These are phyloP conservation scores for Anolis sagrei DNA, from an alignment of 2,113 vertebrate species.

Conservation along the genomic window DNA sequence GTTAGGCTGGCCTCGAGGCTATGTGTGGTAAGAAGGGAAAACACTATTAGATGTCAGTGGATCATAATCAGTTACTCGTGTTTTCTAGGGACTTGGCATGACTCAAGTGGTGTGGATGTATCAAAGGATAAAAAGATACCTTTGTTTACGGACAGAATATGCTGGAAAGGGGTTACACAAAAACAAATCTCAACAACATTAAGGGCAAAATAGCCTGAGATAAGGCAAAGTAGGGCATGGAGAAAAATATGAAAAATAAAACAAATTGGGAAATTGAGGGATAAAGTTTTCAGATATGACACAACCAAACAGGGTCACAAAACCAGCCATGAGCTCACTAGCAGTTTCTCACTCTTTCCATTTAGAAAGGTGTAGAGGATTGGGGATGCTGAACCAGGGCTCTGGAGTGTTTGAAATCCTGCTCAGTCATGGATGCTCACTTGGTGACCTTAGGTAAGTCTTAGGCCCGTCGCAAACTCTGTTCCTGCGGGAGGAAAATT, in stretches of 20 bases:
- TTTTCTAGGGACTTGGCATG: background rate
- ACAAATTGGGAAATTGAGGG: too few relatives aligned
- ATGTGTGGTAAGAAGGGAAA: background rate
- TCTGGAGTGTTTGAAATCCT: too few relatives aligned
- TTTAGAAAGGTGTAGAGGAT: background rate
- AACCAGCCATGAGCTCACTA: background rate
- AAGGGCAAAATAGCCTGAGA: background rate
- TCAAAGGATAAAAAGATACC: background rate
- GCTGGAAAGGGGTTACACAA: background rate
- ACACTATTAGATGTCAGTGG: background rate
- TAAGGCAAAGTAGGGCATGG: too few relatives aligned
- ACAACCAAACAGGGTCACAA: background rate
- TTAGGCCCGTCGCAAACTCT: too few relatives aligned
- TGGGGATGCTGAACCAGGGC: too few relatives aligned
- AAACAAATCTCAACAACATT: background rate
- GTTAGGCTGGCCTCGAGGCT: background rate
- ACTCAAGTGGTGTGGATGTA: background rate
- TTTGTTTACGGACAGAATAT: background rate
- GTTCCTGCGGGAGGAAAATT: too few relatives aligned
- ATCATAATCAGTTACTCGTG: background rate
- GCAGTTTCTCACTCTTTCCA: background rate
- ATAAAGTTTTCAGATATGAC: background rate
- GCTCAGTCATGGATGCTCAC: too few relatives aligned
- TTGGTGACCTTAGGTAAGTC: too few relatives aligned
- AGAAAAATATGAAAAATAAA: too few relatives aligned